phyloP scores from a whole-genome alignment of 2,888 invertebrate genomes.

The Latrodectus elegans region DNA sequence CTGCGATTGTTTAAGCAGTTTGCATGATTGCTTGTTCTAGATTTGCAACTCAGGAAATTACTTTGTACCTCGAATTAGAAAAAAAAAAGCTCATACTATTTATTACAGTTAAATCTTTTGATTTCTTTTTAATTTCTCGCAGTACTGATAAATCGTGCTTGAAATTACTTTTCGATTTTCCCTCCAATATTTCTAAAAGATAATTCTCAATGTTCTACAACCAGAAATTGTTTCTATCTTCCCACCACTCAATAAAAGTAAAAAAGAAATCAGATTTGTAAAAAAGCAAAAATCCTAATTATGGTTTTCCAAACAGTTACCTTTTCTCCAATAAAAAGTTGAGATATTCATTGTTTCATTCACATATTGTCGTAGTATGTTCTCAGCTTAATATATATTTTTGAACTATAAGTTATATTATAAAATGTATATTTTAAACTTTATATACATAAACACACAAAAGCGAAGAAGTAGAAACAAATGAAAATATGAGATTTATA shows the following conservation, averaged over 20 bases:
- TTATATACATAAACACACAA: too few relatives aligned
- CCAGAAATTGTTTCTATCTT: too few relatives aligned
- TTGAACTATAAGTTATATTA: too few relatives aligned
- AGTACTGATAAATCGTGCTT: slow-evolving; percentile 20
- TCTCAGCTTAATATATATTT: too few relatives aligned
- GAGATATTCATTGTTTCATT: too few relatives aligned
- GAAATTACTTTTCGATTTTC: slow-evolving; percentile 55
- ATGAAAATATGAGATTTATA: too few relatives aligned
- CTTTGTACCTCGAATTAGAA: slow-evolving; percentile 7
- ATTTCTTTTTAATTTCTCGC: slow-evolving; percentile 23
- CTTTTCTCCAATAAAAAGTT: too few relatives aligned
- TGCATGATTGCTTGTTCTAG: slow-evolving; percentile 46
- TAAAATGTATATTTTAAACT: too few relatives aligned
- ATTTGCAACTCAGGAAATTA: slow-evolving; percentile 42
- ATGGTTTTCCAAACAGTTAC: too few relatives aligned
- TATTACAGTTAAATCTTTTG: slow-evolving; percentile 20
- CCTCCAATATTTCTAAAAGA: background rate
- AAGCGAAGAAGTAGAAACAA: too few relatives aligned
- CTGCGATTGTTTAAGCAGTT: slow-evolving; percentile 45
- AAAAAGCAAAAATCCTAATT: too few relatives aligned
- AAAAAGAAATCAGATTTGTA: background rate
- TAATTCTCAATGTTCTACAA: background rate
- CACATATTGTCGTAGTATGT: too few relatives aligned
- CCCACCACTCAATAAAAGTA: background rate
- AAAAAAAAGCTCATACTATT: slow-evolving; percentile 32